These are phyloP conservation scores for Myrmecobius fasciatus DNA, from an alignment of 2,113 vertebrate species.

Conservation along the genomic window DNA sequence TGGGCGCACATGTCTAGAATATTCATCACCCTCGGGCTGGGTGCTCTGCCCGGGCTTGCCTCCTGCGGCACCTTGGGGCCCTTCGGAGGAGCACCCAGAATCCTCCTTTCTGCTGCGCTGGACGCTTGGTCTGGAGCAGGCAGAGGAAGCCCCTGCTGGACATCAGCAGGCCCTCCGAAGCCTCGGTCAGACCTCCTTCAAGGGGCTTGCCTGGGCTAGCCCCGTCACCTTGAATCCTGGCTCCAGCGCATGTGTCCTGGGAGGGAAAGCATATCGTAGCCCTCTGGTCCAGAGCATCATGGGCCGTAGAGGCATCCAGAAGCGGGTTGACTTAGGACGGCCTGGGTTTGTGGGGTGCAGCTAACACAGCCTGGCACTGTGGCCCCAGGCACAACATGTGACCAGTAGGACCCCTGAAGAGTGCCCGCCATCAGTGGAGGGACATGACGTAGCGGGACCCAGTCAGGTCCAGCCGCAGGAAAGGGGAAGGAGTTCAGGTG, in stretches of 20 bases:
- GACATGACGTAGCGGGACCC: neutral
- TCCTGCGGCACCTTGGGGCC: constrained; percentile 44
- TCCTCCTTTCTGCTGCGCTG: neutral
- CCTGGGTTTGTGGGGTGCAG: neutral
- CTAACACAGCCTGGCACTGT: too few relatives aligned
- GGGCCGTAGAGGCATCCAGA: too few relatives aligned
- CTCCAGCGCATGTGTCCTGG: neutral
- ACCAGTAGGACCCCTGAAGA: neutral
- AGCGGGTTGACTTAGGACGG: too few relatives aligned
- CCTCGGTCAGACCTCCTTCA: neutral
- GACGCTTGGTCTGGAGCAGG: neutral
- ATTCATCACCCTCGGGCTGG: constrained; percentile 81
- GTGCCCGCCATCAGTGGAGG: neutral
- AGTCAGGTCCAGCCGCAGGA: neutral
- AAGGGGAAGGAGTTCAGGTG: neutral
- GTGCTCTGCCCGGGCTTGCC: constrained; percentile 84
- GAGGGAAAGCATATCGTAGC: neutral
- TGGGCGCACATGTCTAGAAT: constrained; percentile 85
- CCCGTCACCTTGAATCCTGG: neutral
- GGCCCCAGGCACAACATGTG: neutral
- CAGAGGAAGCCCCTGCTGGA: neutral
- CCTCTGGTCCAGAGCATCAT: neutral
- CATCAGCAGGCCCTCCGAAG: neutral
- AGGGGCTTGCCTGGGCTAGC: constrained; percentile 25
- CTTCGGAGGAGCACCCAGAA: constrained; percentile 1